Evolutionary conservation across 2,888 invertebrate genomes (phyloP).

Genomic region (Oscheius sp.): DNA sequence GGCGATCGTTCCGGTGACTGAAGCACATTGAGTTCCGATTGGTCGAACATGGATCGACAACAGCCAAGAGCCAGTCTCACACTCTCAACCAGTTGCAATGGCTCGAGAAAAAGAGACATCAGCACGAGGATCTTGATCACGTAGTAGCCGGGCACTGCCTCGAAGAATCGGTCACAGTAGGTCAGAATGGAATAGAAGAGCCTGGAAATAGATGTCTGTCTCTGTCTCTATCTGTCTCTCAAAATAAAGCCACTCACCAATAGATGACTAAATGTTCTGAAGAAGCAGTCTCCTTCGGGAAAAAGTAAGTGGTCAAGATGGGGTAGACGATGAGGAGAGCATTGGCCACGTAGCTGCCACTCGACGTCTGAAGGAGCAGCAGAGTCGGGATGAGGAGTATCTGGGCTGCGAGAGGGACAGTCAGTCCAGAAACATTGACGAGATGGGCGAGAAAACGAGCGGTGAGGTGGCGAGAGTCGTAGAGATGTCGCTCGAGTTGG

Average conservation of each 20-base stretch:
- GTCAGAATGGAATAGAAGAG: constrained; percentile 38
- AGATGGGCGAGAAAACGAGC: constrained; percentile 11
- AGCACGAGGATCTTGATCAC: constrained; percentile 41
- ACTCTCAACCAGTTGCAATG: constrained; percentile 22
- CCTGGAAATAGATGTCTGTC: constrained; percentile 1
- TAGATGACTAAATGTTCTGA: constrained; percentile 42
- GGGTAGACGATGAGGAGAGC: constrained; percentile 44
- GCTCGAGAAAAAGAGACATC: constrained; percentile 40
- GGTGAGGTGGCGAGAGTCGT: background rate
- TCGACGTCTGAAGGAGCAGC: background rate
- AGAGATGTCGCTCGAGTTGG: background rate
- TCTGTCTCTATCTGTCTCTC: background rate
- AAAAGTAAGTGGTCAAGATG: constrained; percentile 41
- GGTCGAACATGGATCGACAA: background rate
- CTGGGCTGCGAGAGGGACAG: background rate
- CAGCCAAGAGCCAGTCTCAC: background rate
- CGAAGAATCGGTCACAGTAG: constrained; percentile 41
- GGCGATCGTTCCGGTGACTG: background rate
- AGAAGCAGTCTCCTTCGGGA: constrained; percentile 43
- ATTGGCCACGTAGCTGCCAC: constrained; percentile 34
- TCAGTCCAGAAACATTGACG: background rate
- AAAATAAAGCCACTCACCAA: constrained; percentile 22
- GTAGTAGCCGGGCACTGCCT: constrained; percentile 44
- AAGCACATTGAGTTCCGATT: background rate
- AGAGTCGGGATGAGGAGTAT: background rate